Base-by-base conservation (phyloP, 1,140 invertebrate genomes). In the Drosophila setifemur region DNA sequence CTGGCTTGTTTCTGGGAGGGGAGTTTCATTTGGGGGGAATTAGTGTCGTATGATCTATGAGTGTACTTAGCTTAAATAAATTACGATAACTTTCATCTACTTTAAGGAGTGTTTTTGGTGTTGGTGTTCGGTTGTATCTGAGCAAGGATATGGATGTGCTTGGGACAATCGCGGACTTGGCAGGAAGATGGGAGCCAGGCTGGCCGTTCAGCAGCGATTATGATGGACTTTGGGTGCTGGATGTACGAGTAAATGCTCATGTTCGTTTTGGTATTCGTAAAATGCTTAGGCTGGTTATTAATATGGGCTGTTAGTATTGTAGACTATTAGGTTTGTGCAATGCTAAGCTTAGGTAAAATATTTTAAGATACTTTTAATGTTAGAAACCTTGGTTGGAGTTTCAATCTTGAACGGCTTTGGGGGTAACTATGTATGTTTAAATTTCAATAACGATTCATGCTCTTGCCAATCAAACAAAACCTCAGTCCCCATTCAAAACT, bases 1-100 rank as follows among this genome's bases (percentile, higher is more conserved):
- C 33, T 26, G 23, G 26, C 39, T 52, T 50, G 42, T 9, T 16
- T 33, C 31, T 25, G 18, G 25, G 37, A 53, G 18, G 28, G 48
- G 35, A 23, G 29, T 37, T 48, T 23, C 18, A 8, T 31, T 39
- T 35, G 19, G 18, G 21, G 14, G 29, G 66, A 29, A 37, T 21
- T 43, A 23, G 19, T 37, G 50, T 63, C 21, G 31, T 35, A 70
- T 79, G 75, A 74, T 54, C 40, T 57, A 60, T 77, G 63, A 68
- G 69, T 70, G 75, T 76, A 73, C 69, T 82, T 82, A 77, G 33
- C 61, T 60, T 82, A 78, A 57, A 57, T 78, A 78, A 66, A 72
- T 79, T 70, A 71, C 71, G 60, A 67, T 78, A 66, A 71, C 42
- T 47, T 29, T 5, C 11, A 33, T 12, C 31, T 33, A 33, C 31